Conservation (phyloP, 2,888 invertebrate species). For the Homarus gammarus region DNA sequence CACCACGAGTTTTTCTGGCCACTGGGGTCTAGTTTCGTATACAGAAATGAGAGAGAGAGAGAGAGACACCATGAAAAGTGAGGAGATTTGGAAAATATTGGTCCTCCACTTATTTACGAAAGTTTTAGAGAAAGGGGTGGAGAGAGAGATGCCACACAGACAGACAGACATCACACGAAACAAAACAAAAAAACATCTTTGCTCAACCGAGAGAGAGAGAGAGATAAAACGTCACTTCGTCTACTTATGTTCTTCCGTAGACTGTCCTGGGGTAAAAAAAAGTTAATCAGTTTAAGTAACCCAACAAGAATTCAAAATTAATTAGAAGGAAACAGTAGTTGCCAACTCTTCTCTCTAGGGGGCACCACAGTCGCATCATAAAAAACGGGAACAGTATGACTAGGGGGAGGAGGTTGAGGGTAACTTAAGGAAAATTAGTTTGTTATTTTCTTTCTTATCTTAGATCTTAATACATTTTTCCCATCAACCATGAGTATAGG, state of each 20-base stretch:
- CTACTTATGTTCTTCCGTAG: background rate
- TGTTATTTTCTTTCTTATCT: slow-evolving; percentile 22
- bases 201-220: background rate
- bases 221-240: slow-evolving; percentile 20
- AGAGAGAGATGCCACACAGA: background rate
- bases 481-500: too few species aligned
- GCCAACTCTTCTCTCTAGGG: slow-evolving; percentile 43
- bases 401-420: slow-evolving; percentile 1
- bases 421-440: slow-evolving; percentile 15
- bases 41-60: slow-evolving; percentile 12
- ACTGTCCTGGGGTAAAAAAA: background rate
- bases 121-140: background rate
- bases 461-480: slow-evolving; percentile 4
- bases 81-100: slow-evolving; percentile 46
- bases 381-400: slow-evolving; percentile 27
- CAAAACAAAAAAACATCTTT: background rate
- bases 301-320: slow-evolving; percentile 37
- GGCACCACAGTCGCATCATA: slow-evolving; percentile 19
- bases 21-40: slow-evolving; percentile 33
- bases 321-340: slow-evolving; percentile 36
- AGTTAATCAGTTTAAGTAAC: slow-evolving; percentile 48
- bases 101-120: slow-evolving; percentile 14
- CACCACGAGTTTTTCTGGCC: slow-evolving; percentile 22
- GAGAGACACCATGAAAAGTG: slow-evolving; percentile 23
- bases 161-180: too few species aligned